Base-by-base conservation (phyloP, 2,113 vertebrate species). In the Macquaria australasica region DNA sequence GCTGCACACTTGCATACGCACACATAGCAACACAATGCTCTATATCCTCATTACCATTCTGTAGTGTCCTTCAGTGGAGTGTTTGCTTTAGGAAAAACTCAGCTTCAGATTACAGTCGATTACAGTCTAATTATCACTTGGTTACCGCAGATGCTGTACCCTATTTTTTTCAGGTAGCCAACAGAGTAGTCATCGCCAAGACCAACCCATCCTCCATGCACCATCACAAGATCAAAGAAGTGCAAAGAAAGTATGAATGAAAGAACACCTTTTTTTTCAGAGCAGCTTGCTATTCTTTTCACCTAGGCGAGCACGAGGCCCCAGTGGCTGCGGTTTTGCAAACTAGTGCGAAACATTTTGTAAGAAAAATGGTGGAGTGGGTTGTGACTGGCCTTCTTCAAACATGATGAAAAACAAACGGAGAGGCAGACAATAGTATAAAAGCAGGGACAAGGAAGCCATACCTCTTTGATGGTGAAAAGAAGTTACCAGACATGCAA, bases 91-190 rank as follows among this genome's bases (percentile, higher is more conserved):
- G 20, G 50, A 74, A 76, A 86, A 85, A 77, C 68, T 62, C 55
- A 48, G 56, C 41, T 16, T 78, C 73, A 79, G 53, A 88, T 88
- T 85, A 76, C 51, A 39, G n/a, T 11, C 0, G 6, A 79, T 70
- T 80, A 81, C 75, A 28, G 81, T 81, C 74, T 72, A 82, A 89
- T 85, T 77, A 86, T 72, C n/a, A 50, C 9, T 71, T 71, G 18
- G 82, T 79, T 60, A 69, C 23, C 60, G 75, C 41, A 68, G 60
- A 73, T 63, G 23, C 39, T 48, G 15, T 20, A 37, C 1, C 23
- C 23, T 45, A 34, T 48, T 69, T 63, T 62, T 69, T 53, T 31
- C 25, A 71, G 23, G 43, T 41, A 51, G 11, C 34, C n/a, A 41
- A 67, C 12, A 59, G 43, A 43, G 7, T 58, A 51, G 18, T 55